Evolutionary conservation across 2,113 vertebrate genomes (phyloP), one percentile per base, ranked within the genome.

Genomic region (Cettia cetti): DNA sequence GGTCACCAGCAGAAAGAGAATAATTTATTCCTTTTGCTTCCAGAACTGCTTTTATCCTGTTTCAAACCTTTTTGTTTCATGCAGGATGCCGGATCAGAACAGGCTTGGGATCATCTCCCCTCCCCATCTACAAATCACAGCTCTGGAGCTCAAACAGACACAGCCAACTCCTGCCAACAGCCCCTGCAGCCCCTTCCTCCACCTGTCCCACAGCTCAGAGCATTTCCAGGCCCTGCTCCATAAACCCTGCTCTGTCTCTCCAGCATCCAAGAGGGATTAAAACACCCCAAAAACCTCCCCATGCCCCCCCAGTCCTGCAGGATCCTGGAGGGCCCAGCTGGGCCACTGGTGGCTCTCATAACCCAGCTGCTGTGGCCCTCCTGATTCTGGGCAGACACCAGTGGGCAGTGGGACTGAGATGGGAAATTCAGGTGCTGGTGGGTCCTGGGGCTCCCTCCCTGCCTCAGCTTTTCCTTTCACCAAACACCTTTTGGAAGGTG

Each of bases 201-300:
- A 19, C 6, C 72, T 45, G 64, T 13, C 64, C 69, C 53, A 3
- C 11, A 42, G 0, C 40, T 47, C 30, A 44, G 49, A 39, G 26
- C 5, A 23, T 26, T 77, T 35, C 59, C 68, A 82, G 7, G 11
- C 33, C 39, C 56, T 39, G 44, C 6, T 37, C 47, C n/a, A 42
- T 1, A 13, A 60, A 47, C 19, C 27, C 44, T 7, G 22, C 18
- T 47, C 20, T 50, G 37, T 50, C 54, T 45, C 57, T n/a, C 33
- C 15, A 37, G 56, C 18, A 20, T 0, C 20, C 45, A 22, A 0
- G 1, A 6, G 21, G 47, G 37, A 31, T 2, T 2, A 5, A 19
- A 49, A 56, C 0, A 0, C 6, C 10, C 52, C 37, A 13, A 5
- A 6, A 24, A 47, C n/a, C n/a, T n/a, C n/a, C n/a, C n/a, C n/a